Base-by-base conservation (phyloP, 2,797 vertebrate species). In the Esox masquinongy region DNA sequence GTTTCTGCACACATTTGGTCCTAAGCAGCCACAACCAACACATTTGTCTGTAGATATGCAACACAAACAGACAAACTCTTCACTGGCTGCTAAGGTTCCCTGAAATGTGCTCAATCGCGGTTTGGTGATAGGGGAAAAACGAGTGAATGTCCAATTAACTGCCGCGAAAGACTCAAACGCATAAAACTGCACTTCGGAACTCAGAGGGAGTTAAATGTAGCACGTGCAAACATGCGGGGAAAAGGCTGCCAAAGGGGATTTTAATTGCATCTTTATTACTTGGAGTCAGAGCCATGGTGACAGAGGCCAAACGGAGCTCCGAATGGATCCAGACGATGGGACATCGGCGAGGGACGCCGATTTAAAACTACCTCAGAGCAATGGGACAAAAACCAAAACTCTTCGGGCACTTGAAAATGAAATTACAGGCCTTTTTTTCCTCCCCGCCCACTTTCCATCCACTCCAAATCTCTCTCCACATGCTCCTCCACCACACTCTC, bases 331-430 rank as follows among this genome's bases (percentile, higher is more conserved):
- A 31, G 29, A 31, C 29, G 29, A 31, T 31, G 29, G 39, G 9
- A 43, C 9, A 43, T 43, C 39, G 5, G 39, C 39, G n/a, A 39
- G 4, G 51, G 61, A 50, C 29, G 11, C 19, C 68, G 74, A 74
- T 83, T 69, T 66, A 77, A n/a, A 70, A 78, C 59, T 67, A 74
- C 24, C 51, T 8, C 61, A 39, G 72, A 69, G 72, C 72, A 77
- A 43, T 51, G 43, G 75, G 49, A 19, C 66, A 81, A 82, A 43
- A 4, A 74, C 34, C 0, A 11, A 47, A 49, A 79, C 56, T 78
- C 47, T 69, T 61, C 15, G 12, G 50, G 29, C 51, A 74, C 39
- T 64, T 2, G 0, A 77, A 53, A 53, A 53, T 43, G 5, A 3
- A 6, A 9, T 43, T 43, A 74, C 49, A 61, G 43, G 22, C n/a